Base-by-base conservation (phyloP, 2,888 invertebrate genomes). In the Apotomis turbidana region DNA sequence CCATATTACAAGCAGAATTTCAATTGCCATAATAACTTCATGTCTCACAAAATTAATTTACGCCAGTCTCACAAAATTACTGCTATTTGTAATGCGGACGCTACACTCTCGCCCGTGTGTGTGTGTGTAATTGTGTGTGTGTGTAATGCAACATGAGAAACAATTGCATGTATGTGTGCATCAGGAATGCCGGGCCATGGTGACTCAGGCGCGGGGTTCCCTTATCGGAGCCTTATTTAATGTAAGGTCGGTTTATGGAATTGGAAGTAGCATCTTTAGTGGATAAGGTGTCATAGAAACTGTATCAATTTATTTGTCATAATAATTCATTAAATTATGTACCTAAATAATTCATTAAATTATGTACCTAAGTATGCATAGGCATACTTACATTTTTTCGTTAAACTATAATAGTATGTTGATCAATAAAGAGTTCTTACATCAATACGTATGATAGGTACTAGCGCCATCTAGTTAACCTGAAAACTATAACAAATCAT, bases 131-230 rank as follows among this genome's bases (percentile, higher is more conserved):
- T 8, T 38, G 55, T 57, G 49, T 55, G 69, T 15, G 69, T 55
- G 15, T n/a, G 69, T 69, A 51, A 62, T 70, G 62, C 62, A 70
- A 70, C 57, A 41, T 12, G 38, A 49, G 49, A 12, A 9, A 44
- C 41, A n/a, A 41, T 46, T 70, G 57, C 69, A 62, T 51, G 57
- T 54, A 3, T 70, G 69, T 70, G 62, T 70, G 69, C 38, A 49
- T n/a, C 27, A 38, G 57, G 49, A 57, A 62, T 57, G 57, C 38
- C 62, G 12, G n/a, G 61, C 49, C 55, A n/a, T 12, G 38, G 15
- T 62, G 62, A 62, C 9, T 70, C 62, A 70, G 55, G 15, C 36
- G 12, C 54, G 62, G 69, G 69, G 62, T 57, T 70, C 49, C 69
- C 62, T 55, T 62, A 62, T 49, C 38, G 55, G 9, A 60, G 52